phyloP scores from a whole-genome alignment of 2,888 invertebrate genomes.

The Clunio marinus region DNA sequence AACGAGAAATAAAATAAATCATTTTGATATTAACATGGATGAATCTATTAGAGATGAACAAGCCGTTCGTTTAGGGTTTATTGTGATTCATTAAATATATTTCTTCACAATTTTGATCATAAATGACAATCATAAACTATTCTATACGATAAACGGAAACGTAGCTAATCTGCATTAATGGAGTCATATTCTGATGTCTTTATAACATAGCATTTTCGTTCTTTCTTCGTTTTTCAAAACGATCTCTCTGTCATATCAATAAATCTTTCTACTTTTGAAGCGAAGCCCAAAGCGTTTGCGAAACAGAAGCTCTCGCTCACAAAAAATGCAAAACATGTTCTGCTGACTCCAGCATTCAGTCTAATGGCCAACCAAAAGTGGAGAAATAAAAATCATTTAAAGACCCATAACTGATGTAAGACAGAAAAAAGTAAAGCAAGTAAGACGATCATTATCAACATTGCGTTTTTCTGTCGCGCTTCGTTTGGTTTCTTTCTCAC shows the following conservation, averaged over 20 bases:
- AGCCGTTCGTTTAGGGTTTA: neutral
- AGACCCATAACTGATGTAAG: constrained; percentile 2
- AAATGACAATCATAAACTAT: constrained; percentile 14
- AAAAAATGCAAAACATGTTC: constrained; percentile 26
- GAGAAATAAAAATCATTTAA: constrained; percentile 26
- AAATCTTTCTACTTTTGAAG: constrained; percentile 14
- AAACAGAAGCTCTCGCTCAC: constrained; percentile 4
- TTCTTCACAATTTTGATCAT: constrained; percentile 20
- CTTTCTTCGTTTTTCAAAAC: neutral
- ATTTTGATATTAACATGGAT: neutral
- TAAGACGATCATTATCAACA: constrained; percentile 23
- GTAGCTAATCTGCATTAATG: constrained; percentile 31
- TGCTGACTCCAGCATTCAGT: neutral
- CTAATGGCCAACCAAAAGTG: neutral
- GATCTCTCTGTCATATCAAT: neutral
- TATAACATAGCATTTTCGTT: neutral
- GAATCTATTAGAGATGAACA: neutral
- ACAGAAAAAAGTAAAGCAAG: neutral
- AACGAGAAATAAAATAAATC: no score
- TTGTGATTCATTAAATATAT: constrained; percentile 7
- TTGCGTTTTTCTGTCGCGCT: no score
- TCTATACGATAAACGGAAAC: constrained; percentile 11
- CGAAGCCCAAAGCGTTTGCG: no score
- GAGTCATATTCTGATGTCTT: constrained; percentile 35
- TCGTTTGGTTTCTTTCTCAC: no score